Conservation (phyloP, 2,113 vertebrate genomes). For the Peromyscus californicus region DNA sequence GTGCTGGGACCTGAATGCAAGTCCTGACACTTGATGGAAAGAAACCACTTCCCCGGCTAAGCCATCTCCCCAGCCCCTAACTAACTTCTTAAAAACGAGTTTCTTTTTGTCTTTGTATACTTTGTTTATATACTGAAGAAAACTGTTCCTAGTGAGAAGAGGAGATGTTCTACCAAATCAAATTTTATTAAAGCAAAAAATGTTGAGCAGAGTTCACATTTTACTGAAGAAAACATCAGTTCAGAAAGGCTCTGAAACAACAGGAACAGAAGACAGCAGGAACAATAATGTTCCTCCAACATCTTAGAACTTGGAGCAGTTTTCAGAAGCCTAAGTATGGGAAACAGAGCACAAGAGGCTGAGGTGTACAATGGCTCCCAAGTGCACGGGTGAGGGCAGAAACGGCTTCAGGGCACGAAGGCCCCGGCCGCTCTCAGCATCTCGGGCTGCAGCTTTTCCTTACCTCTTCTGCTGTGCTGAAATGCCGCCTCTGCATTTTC, state of each 20-base stretch:
- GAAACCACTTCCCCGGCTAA: not conserved
- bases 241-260: slow-evolving; percentile 11
- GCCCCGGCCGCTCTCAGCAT: not conserved
- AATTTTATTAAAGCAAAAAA: slow-evolving; percentile 38
- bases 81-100: not conserved
- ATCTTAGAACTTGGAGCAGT: slow-evolving; percentile 9
- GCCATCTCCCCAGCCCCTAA: not conserved
- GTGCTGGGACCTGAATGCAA: not conserved
- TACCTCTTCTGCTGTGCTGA: slow-evolving; percentile 89
- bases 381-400: not conserved
- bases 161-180: slow-evolving; percentile 41
- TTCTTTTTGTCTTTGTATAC: not conserved
- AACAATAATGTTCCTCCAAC: slow-evolving; percentile 47
- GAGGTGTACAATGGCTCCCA: not conserved
- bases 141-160: not conserved
- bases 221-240: slow-evolving; percentile 27
- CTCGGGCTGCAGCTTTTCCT: slow-evolving; percentile 29
- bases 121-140: slow-evolving; percentile 61
- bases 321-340: slow-evolving; percentile 42
- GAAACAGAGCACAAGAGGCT: slow-evolving; percentile 4
- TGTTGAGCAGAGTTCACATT: slow-evolving; percentile 40
- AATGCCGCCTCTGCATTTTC: slow-evolving; percentile 86
- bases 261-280: not conserved
- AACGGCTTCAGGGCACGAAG: not conserved
- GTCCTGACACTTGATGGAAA: not conserved